Evolutionary conservation across 1,140 invertebrate species (phyloP).

Genomic region (Drosophila arawakana): DNA sequence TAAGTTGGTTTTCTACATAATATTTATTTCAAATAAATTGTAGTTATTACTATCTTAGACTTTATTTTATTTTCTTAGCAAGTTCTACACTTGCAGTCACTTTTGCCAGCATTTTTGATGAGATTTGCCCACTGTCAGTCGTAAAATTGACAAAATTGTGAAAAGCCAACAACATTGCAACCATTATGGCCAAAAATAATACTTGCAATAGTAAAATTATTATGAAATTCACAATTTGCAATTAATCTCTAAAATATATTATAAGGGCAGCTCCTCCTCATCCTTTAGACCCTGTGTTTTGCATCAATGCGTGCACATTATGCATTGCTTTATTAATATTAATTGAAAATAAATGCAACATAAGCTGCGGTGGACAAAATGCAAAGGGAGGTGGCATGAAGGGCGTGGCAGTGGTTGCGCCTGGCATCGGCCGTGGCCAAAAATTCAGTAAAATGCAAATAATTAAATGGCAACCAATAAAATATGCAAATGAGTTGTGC

Average conservation of each 20-base stretch:
- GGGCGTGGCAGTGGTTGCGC: background rate
- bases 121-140: background rate
- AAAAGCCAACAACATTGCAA: slow-evolving; percentile 15
- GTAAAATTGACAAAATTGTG: background rate
- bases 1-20: too few relatives aligned
- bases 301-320: background rate
- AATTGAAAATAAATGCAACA: slow-evolving; percentile 82
- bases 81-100: background rate
- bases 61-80: too few relatives aligned
- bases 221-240: slow-evolving; percentile 55
- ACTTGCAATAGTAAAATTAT: slow-evolving; percentile 12
- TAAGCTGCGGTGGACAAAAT: slow-evolving; percentile 66
- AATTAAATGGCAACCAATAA: slow-evolving; percentile 81
- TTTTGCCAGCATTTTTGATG: background rate
- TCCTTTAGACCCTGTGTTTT: background rate
- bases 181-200: background rate
- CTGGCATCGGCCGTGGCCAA: slow-evolving; percentile 38
- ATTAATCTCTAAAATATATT: slow-evolving; percentile 67
- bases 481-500: slow-evolving; percentile 79
- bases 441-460: slow-evolving; percentile 77
- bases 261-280: slow-evolving; percentile 3
- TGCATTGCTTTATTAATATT: slow-evolving; percentile 74
- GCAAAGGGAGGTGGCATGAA: slow-evolving; percentile 13
- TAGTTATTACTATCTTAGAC: too few relatives aligned
- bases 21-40: too few relatives aligned